Base-by-base conservation (phyloP, 2,797 vertebrate species). In the Acanthis flammea region DNA sequence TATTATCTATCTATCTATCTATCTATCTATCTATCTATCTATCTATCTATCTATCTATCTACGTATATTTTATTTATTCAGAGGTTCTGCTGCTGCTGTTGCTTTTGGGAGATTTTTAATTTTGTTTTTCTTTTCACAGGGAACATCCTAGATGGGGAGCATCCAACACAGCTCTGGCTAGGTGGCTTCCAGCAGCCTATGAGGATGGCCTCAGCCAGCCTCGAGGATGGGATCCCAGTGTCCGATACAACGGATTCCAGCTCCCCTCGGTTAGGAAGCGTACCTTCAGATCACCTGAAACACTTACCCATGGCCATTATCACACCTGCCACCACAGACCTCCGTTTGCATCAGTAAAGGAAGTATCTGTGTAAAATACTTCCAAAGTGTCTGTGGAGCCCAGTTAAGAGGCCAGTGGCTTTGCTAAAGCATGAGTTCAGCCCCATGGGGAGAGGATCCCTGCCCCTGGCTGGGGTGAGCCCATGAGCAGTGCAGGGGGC, bases 141-240 rank as follows among this genome's bases (percentile, higher is more conserved):
- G 97, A 98, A 77, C 98, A 99, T 93, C 98, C 98, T 93, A 95
- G 97, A 54, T 99, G 99, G 99, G 99, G 99, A 62, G 98, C 99
- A 88, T 98, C 99, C 96, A 99, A 99, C 96, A 98, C 88, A 0
- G 97, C 98, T 65, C 96, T 99, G 97, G 98, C 98, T 77, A 98
- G 99, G 90, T 99, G 99, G 99, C 99, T 99, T 85, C 98, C 99
- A 70, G 98, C 99, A 30, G 92, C 97, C 91, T 99, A 99, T 4
- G 99, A 99, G 94, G 99, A 99, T 9, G 98, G 97, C 68, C 68
- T 98, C 95, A 98, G 97, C 42, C 98, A 99, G 37, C 99, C 99
- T 80, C 98, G 98, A 95, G 99, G 99, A 85, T 99, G 99, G 99
- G 98, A 99, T 97, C 94, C 85, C n/a, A 96, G 94, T 47, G 70